These are phyloP conservation scores for Octodonta nipae DNA, from an alignment of 2,888 invertebrate genomes.

Conservation along the genomic window DNA sequence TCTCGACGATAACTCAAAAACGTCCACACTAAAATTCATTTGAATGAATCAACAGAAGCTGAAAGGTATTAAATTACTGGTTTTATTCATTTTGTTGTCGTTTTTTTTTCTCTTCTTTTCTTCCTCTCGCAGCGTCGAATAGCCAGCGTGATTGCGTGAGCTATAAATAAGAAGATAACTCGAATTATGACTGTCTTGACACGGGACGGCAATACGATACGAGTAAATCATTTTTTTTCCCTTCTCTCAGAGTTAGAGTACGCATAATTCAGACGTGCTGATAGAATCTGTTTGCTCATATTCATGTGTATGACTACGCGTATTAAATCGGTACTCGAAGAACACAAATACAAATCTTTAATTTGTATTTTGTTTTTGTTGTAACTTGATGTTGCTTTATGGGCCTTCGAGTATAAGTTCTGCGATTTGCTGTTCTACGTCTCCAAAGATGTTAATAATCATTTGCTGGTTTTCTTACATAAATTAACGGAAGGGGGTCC, in stretches of 20 bases:
- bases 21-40: conserved; percentile 1
- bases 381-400: conserved; percentile 12
- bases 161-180: conserved; percentile 31
- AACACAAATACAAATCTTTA: conserved; percentile 9
- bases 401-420: too few species aligned
- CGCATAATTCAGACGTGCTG: conserved; percentile 21
- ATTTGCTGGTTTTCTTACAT: too few species aligned
- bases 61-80: conserved; percentile 21
- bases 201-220: conserved; percentile 29
- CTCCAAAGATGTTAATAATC: too few species aligned
- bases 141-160: conserved; percentile 18
- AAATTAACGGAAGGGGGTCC: too few species aligned
- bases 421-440: too few species aligned
- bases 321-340: conserved; percentile 6
- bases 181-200: conserved; percentile 32
- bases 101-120: too few species aligned
- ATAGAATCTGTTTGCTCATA: conserved; percentile 20
- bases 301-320: too few species aligned
- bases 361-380: conserved; percentile 15
- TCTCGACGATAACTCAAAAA: too few species aligned
- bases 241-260: conserved; percentile 14
- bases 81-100: conserved; percentile 14
- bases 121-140: conserved; percentile 2
- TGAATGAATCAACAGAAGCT: conserved; percentile 17
- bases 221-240: conserved; percentile 27